Evolutionary conservation across 2,113 vertebrate species (phyloP), one percentile per base, ranked within the genome.

Genomic region (Galbula dea): DNA sequence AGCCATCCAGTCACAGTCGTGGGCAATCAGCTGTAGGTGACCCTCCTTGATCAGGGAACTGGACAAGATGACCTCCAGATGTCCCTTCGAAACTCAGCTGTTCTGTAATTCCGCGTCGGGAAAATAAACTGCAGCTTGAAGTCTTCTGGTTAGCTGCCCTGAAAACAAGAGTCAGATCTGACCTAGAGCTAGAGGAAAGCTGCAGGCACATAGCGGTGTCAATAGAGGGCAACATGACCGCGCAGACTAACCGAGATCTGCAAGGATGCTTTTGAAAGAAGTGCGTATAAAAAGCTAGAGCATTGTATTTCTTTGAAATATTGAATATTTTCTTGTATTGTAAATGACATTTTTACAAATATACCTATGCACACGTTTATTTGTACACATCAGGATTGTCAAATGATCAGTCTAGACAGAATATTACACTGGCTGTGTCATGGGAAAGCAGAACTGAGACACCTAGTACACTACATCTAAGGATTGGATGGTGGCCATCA

Each of bases 181-280:
- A 39, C n/a, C 29, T 20, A 16, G 11, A 94, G 43, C 23, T 9
- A 7, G 46, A 69, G 24, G 54, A 86, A 76, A 85, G 72, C 51
- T 94, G 82, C 87, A 8, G 12, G 27, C 23, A 41, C 65, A 43
- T 8, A 17, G 10, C 18, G 59, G 41, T 63, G 67, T 85, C 93
- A 82, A 59, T 48, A 96, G 95, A 86, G 93, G 94, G 93, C 94
- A 92, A 45, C 41, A 36, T 21, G 48, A 34, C 65, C 45, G 22
- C 63, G 46, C 2, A 34, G 51, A n/a, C 18, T 61, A 57, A 55
- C 1, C 1, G 61, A 41, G 10, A 66, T 37, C 43, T 29, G 34
- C 30, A 77, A 67, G n/a, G 27, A 12, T 30, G n/a, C 36, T 21
- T 72, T 46, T 13, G 26, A 68, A 27, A 36, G 27, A 65, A 54